Conservation (phyloP, 1,140 invertebrate genomes). For the Homalodisca vitripennis region DNA sequence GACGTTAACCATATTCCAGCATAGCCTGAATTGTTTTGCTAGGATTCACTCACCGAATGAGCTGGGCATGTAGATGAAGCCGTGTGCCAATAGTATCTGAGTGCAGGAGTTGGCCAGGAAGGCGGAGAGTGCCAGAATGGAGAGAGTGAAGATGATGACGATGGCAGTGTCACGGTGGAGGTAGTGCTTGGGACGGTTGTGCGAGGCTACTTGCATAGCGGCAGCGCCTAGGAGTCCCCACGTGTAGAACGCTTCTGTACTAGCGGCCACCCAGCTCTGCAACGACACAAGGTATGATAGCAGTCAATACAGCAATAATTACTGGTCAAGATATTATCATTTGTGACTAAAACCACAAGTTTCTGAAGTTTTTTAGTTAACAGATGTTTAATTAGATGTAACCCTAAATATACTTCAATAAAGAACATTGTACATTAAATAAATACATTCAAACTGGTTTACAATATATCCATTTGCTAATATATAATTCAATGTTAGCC, state of each 20-base stretch:
- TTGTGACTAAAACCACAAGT: too few species aligned
- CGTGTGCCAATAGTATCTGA: conserved; percentile 67
- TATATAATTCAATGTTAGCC: too few species aligned
- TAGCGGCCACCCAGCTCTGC: conserved; percentile 83
- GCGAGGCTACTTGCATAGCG: conserved; percentile 68
- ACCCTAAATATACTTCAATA: too few species aligned
- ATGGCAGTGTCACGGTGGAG: conserved; percentile 75
- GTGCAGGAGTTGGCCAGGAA: conserved; percentile 79
- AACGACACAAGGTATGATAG: too few species aligned
- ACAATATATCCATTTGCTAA: too few species aligned
- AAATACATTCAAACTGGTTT: too few species aligned
- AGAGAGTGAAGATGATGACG: conserved; percentile 74
- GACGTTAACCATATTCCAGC: too few species aligned
- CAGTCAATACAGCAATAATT: not conserved
- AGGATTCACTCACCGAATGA: conserved; percentile 84
- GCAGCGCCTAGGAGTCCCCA: conserved; percentile 87
- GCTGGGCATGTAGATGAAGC: conserved; percentile 72
- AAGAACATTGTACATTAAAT: too few species aligned
- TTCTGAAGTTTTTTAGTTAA: too few species aligned
- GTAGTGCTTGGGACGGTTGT: conserved; percentile 71
- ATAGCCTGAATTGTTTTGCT: too few species aligned
- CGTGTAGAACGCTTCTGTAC: conserved; percentile 83
- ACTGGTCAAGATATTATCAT: too few species aligned
- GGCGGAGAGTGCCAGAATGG: conserved; percentile 69
- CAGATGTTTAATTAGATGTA: too few species aligned